Conservation (phyloP, 2,797 vertebrate genomes). For the Hephaestus fuliginosus region DNA sequence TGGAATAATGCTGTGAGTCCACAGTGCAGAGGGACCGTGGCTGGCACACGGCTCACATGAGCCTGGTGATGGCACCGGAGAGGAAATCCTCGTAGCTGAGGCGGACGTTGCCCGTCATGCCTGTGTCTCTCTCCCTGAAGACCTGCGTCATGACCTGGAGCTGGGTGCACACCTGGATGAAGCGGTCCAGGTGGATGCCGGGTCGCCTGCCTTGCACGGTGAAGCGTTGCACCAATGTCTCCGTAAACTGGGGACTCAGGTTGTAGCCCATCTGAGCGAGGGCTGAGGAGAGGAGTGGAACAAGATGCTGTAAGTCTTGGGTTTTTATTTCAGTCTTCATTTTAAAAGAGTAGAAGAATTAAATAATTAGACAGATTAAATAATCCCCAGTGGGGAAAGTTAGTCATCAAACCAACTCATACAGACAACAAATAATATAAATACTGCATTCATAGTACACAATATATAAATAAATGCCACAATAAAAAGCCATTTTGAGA, state of each 20-base stretch:
- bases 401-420: too few relatives aligned
- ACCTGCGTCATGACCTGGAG: conserved; percentile 93
- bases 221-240: conserved; percentile 88
- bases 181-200: conserved; percentile 93
- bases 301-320: background rate
- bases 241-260: conserved; percentile 94
- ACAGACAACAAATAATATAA: too few relatives aligned
- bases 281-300: conserved; percentile 80
- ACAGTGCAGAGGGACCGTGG: conserved; percentile 24
- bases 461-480: too few relatives aligned
- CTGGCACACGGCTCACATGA: conserved; percentile 86
- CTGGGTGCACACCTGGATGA: conserved; percentile 97
- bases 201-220: conserved; percentile 47
- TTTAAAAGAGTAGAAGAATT: too few relatives aligned
- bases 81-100: conserved; percentile 97
- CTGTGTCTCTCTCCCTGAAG: conserved; percentile 93
- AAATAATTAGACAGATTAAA: too few relatives aligned
- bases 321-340: background rate
- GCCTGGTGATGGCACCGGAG: conserved; percentile 86
- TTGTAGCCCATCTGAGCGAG: conserved; percentile 97
- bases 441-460: too few relatives aligned
- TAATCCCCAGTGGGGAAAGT: too few relatives aligned
- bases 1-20: conserved; percentile 43
- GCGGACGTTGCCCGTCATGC: conserved; percentile 86
- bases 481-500: too few relatives aligned